Percentiles rank a stretch among this genome's conserved stretches.
Evolutionary conservation across 2,888 invertebrate genomes (phyloP).

Genomic region (Automeris io): DNA sequence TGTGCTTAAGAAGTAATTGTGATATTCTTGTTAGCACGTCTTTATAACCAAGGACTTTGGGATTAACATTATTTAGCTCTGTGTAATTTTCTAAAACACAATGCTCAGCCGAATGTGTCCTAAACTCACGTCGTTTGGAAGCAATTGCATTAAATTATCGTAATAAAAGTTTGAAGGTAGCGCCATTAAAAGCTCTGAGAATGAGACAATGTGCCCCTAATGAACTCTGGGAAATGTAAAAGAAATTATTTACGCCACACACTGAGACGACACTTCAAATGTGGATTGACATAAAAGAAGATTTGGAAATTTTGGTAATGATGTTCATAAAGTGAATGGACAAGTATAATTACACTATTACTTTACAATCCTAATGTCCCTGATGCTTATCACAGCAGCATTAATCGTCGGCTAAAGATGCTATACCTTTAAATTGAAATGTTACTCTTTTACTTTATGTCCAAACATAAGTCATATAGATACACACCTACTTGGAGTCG

Average conservation of each 20-base stretch:
- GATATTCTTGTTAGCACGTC: conserved; percentile 60
- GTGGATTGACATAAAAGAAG: conserved; percentile 57
- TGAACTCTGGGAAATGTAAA: conserved; percentile 53
- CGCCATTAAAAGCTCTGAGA: conserved; percentile 52
- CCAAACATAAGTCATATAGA: too few relatives aligned
- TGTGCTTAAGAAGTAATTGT: conserved; percentile 46
- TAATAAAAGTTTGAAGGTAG: conserved; percentile 57
- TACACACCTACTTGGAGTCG: too few relatives aligned
- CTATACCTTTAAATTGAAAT: not conserved
- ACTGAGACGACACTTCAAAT: conserved; percentile 48
- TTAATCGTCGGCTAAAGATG: conserved; percentile 42
- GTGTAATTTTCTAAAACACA: not conserved
- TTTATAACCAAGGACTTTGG: conserved; percentile 43
- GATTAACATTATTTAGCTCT: conserved; percentile 20
- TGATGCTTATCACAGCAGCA: conserved; percentile 64
- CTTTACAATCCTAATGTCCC: conserved; percentile 45
- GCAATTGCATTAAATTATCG: conserved; percentile 49
- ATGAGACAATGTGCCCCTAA: conserved; percentile 64
- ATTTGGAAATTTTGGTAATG: conserved; percentile 66
- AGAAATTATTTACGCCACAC: conserved; percentile 73
- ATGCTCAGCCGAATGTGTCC: not conserved
- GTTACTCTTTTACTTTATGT: too few relatives aligned
- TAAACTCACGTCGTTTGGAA: conserved; percentile 34
- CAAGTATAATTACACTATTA: conserved; percentile 54
- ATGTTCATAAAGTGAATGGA: conserved; percentile 72